Evolutionary conservation across 1,140 invertebrate species (phyloP), one percentile per base, ranked within the genome.

Genomic region (Ericerus pela): DNA sequence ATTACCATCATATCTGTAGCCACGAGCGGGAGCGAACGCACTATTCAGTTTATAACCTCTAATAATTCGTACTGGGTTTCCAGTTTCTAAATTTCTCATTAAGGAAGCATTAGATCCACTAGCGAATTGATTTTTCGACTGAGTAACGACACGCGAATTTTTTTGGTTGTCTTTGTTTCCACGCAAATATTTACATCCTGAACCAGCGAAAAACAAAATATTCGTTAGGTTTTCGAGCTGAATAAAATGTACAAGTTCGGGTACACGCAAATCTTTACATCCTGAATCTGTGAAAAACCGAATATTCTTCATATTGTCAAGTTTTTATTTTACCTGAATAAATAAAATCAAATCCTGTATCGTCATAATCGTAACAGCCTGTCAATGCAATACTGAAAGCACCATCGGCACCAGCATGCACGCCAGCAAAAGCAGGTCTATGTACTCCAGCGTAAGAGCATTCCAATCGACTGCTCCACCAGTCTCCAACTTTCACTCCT

Each of bases 301-400:
- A n/a, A n/a, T n/a, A n/a, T n/a, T n/a, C n/a, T n/a, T n/a, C n/a
- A n/a, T n/a, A n/a, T n/a, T n/a, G n/a, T n/a, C n/a, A n/a, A n/a
- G n/a, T n/a, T n/a, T n/a, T n/a, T n/a, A n/a, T n/a, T n/a, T n/a
- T 84, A 29, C 85, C 87, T 2, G 86, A 90, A 64, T 90, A 91
- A 1, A 78, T 76, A 66, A 93, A 89, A 64, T 85, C 79, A 26
- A 85, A 77, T 0, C 88, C 88, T 61, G 84, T 73, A 67, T 93
- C 88, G 67, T 91, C 88, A 68, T 89, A 87, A 69, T 89, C 87
- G 63, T 91, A 91, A 0, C 85, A 85, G 30, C 87, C 87, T 41
- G 84, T 82, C 14, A 92, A 69, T 5, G 89, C 85, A 56, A 91
- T 79, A 56, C 85, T 89, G 67, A 80, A 90, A 1, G 86, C 85